Conservation (phyloP, 1,140 invertebrate genomes). For the Spodoptera frugiperda region DNA sequence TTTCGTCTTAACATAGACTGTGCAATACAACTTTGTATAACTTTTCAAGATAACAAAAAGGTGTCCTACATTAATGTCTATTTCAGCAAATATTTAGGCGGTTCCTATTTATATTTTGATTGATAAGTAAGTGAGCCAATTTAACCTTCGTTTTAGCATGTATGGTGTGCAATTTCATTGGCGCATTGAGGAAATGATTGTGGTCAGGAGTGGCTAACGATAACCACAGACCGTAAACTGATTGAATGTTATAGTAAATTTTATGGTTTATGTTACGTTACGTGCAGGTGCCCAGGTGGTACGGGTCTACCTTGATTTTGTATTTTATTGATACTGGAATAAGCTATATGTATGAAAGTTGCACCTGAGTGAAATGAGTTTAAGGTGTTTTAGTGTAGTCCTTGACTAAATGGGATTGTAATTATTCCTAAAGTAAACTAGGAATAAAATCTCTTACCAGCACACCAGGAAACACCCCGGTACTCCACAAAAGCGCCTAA, state of each 20-base stretch:
- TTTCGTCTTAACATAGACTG: no score
- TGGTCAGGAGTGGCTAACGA: conserved; percentile 3
- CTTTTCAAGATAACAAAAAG: no score
- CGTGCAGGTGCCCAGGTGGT: conserved; percentile 3
- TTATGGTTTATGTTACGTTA: background rate
- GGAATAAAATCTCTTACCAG: conserved; percentile 79
- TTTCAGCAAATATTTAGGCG: no score
- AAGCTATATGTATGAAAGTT: background rate
- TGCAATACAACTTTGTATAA: no score
- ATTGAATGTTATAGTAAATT: conserved; percentile 24
- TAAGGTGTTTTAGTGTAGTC: no score
- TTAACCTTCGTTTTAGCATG: background rate
- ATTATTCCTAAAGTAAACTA: background rate
- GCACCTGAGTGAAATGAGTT: no score
- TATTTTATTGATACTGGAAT: background rate
- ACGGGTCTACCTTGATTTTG: background rate
- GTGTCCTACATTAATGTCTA: no score
- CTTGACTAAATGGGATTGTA: no score
- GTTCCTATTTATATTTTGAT: no score
- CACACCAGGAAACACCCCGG: conserved; percentile 92
- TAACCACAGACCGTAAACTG: conserved; percentile 32
- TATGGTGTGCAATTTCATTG: background rate
- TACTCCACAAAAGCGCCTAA: conserved; percentile 91
- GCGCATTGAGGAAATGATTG: conserved; percentile 15
- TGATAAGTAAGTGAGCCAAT: background rate